A percentile compares a stretch with the other conserved stretches of the same genome.
Evolutionary conservation across 1,140 invertebrate species (phyloP).

Genomic region (Trichonephila clavipes): DNA sequence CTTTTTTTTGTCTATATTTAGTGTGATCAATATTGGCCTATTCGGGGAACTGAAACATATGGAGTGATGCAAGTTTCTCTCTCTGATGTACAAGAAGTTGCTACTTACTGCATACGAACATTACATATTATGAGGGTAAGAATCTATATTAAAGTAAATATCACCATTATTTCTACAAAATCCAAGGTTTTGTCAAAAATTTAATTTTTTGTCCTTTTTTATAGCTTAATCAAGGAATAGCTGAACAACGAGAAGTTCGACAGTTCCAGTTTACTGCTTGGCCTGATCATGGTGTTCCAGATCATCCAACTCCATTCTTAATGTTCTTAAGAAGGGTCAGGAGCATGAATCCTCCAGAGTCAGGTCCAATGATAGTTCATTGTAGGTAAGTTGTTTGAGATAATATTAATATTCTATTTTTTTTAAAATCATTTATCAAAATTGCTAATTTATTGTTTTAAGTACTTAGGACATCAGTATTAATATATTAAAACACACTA

Average conservation of each 20-base stretch:
- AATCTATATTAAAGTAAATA: not conserved
- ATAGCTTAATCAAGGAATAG: slow-evolving; percentile 5
- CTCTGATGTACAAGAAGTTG: slow-evolving; percentile 96
- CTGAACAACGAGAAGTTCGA: slow-evolving; percentile 95
- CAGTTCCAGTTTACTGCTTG: slow-evolving; percentile 99
- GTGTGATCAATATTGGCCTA: slow-evolving; percentile 99
- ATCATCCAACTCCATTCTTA: slow-evolving; percentile 98
- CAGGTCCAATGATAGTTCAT: slow-evolving; percentile 97
- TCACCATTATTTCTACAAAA: not conserved
- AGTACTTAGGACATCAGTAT: no score
- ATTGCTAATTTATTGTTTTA: no score
- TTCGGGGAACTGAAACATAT: slow-evolving; percentile 94
- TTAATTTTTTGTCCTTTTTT: not conserved
- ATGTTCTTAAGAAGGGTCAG: slow-evolving; percentile 97
- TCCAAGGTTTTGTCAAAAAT: not conserved
- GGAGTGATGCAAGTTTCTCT: slow-evolving; percentile 96
- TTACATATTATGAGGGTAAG: slow-evolving; percentile 88
- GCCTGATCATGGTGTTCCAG: slow-evolving; percentile 99
- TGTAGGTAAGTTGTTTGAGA: slow-evolving; percentile 83
- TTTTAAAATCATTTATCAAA: no score
- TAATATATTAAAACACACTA: no score
- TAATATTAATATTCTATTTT: not conserved
- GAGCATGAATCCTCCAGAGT: slow-evolving; percentile 91
- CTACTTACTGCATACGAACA: slow-evolving; percentile 98
- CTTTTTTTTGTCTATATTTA: not conserved